phyloP scores from a whole-genome alignment of 2,113 vertebrate species.

The Misgurnus anguillicaudatus region DNA sequence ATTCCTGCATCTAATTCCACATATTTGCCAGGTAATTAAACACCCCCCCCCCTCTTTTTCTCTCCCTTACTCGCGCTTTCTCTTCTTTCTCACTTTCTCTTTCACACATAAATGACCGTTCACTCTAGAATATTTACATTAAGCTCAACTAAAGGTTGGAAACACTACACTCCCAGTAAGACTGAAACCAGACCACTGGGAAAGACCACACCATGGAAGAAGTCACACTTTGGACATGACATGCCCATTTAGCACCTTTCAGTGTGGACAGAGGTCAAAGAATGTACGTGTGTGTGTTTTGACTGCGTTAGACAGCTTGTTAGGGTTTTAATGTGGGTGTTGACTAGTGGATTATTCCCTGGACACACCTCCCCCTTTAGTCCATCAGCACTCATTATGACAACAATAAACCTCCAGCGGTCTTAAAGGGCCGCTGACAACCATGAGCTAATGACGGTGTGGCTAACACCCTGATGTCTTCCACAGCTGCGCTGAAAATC shows the following conservation, averaged over 20 bases:
- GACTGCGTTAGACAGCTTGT: constrained; percentile 45
- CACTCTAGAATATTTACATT: constrained; percentile 18
- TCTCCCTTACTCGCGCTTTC: background rate
- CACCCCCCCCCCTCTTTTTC: background rate
- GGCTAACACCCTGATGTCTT: constrained; percentile 44
- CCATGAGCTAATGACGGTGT: constrained; percentile 35
- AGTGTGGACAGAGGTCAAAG: constrained; percentile 34
- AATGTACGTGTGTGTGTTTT: constrained; percentile 43
- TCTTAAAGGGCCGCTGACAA: constrained; percentile 44
- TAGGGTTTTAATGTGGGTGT: constrained; percentile 50
- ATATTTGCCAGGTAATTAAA: background rate
- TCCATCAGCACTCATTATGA: constrained; percentile 54
- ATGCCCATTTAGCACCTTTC: constrained; percentile 49
- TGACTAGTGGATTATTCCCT: constrained; percentile 58
- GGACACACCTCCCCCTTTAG: constrained; percentile 45
- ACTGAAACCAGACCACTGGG: constrained; percentile 9
- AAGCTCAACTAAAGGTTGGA: background rate
- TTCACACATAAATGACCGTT: background rate
- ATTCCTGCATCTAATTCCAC: background rate
- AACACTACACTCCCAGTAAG: constrained; percentile 11
- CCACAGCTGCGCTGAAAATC: constrained; percentile 45
- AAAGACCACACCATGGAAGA: constrained; percentile 31
- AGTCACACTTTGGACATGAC: constrained; percentile 41
- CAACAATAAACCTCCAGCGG: constrained; percentile 43
- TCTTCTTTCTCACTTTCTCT: background rate